Evolutionary conservation across 2,888 invertebrate species (phyloP), one percentile per base, ranked within the genome.

Genomic region (Euzophera pinguis): DNA sequence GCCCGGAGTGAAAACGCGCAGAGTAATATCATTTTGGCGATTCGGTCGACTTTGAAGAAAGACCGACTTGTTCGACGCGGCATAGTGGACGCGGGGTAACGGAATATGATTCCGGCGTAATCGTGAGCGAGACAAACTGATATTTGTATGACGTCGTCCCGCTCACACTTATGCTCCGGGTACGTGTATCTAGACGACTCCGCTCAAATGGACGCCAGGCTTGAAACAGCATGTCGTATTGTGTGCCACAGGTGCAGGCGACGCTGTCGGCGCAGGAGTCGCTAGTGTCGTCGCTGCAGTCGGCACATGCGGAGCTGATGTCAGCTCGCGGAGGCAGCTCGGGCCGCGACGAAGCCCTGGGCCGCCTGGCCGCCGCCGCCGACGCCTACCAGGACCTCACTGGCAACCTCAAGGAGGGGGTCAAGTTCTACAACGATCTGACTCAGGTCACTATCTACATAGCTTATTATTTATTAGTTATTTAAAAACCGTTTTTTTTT

Each of bases 341-440:
- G 27, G 87, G 91, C 34, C 92, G 98, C 43, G 98, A 98, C 75
- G 89, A 91, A 13, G 93, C 96, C 73, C 92, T 98, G 77, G 94
- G 95, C 76, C 94, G 95, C 67, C 91, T 99, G 61, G 97, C 98
- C 22, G 93, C 95, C 41, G 98, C 98, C 43, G 95, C 96, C 82
- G 99, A 99, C 89, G 95, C 96, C 63, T 99, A 95, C 90, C 95
- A 94, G 73, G 98, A 99, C 81, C 91, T 99, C 60, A 94, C 95
- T 67, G 94, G 93, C 73, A 98, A 99, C 90, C 92, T 99, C 59
- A 93, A 95, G 72, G 99, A 99, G 88, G 99, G 99, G 60, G 95
- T 96, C 54, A 99, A 99, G 91, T 99, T 99, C 90, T 96, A 97
- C 86, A 97, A 97, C 79, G 96, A 97, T 85, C 91, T 97, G 60